phyloP scores from a whole-genome alignment of 2,797 vertebrate species.

The Sylvia borin region DNA sequence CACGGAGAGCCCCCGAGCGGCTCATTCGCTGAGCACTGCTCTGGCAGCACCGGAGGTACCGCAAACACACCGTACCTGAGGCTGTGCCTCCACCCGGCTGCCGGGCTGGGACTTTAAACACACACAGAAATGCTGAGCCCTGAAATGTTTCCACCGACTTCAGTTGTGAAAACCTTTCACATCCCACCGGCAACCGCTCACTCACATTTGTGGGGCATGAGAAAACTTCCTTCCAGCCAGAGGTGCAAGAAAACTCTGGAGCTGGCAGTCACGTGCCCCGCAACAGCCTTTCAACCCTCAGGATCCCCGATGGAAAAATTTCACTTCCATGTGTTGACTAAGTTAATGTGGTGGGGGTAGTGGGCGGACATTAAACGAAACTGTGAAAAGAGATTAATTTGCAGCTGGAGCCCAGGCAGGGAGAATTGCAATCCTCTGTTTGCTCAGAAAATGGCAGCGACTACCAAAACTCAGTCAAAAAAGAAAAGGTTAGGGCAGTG shows the following conservation, averaged over 20 bases:
- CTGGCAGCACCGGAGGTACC: neutral
- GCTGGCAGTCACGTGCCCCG: constrained; percentile 46
- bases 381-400: constrained; percentile 55
- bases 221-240: constrained; percentile 31
- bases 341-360: constrained; percentile 38
- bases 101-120: neutral
- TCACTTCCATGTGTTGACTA: constrained; percentile 65
- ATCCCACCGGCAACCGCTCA: neutral
- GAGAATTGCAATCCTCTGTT: constrained; percentile 6
- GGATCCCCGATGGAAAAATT: constrained; percentile 60
- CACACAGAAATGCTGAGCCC: neutral
- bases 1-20: fast-evolving
- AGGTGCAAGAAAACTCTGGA: constrained; percentile 32
- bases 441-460: constrained; percentile 30
- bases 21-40: fast-evolving
- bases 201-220: neutral
- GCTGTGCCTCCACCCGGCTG: neutral
- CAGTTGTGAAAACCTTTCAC: constrained; percentile 28
- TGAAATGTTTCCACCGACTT: neutral
- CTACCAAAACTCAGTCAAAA: constrained; percentile 12
- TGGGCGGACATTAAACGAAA: constrained; percentile 46
- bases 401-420: constrained; percentile 34
- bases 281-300: constrained; percentile 5
- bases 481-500: neutral
- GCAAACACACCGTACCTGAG: neutral